Base-by-base conservation (phyloP, 1,140 invertebrate species). In the Drosophila dunni region DNA sequence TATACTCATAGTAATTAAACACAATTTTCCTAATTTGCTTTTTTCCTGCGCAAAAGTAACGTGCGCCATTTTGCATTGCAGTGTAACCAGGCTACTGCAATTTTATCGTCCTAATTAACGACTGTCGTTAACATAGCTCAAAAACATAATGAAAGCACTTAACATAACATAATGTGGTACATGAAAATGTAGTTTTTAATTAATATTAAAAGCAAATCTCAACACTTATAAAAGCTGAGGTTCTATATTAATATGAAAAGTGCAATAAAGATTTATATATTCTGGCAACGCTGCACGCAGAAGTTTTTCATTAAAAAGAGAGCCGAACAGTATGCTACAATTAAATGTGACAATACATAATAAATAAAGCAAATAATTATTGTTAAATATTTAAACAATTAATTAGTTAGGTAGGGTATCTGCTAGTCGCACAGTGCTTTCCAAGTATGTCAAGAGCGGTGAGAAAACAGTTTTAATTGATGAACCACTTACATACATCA, bases 401-500 rank as follows among this genome's bases (percentile, higher is more conserved):
- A 20, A 9, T 6, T 5, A 7, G 13, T 2, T 1, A n/a, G 10
- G 40, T 8, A 56, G 53, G 53, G 53, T 56, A 42, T 42, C 6
- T 51, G 17, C n/a, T 33, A 29, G 61, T 51, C 17, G 20, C 20
- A 40, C n/a, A 29, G 11, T n/a, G 11, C 7, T 20, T 13, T 29
- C 24, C 4, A 45, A 44, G 20, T 62, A 62, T 50, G 15, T 29
- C 36, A 20, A 44, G 70, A 53, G 38, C 46, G 11, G 11, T 61
- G 17, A 53, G 54, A 60, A 54, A 60, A 44, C 24, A 29, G 24
- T 20, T 66, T 51, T 45, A 57, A 58, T 58, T 58, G 69, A 24
- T 73, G 63, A 67, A 36, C 40, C 11, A 54, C 45, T 57, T 67
- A 64, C 29, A 54, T 42, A 42, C 42, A 54, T 58, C 61, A 56